Evolutionary conservation across 2,888 invertebrate species (phyloP).

Genomic region (Drosophila subquinaria): DNA sequence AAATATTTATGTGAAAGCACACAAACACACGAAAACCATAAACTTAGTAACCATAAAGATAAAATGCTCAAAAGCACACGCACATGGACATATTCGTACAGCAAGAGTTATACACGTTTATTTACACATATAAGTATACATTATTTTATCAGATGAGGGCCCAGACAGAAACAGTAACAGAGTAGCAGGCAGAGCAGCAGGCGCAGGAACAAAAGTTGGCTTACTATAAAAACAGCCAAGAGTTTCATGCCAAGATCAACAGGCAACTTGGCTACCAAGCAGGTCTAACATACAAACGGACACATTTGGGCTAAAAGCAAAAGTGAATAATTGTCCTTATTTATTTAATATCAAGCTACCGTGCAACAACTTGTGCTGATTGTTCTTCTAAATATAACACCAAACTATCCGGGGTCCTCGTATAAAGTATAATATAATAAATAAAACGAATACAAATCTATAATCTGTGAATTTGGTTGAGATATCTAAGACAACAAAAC

Average conservation of each 20-base stretch:
- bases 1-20: constrained; percentile 77
- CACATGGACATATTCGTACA: constrained; percentile 28
- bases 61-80: constrained; percentile 58
- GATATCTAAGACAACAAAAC: too few relatives aligned
- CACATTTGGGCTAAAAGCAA: constrained; percentile 65
- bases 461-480: too few relatives aligned
- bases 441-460: too few relatives aligned
- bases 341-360: constrained; percentile 69
- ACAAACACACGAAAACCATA: constrained; percentile 73
- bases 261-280: constrained; percentile 23
- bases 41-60: constrained; percentile 80
- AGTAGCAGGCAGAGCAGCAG: neutral
- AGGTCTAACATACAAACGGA: constrained; percentile 26
- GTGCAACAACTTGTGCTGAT: constrained; percentile 28
- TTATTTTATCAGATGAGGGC: constrained; percentile 69
- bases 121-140: constrained; percentile 29
- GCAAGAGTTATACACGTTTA: neutral
- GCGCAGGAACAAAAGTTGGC: constrained; percentile 44
- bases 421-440: too few relatives aligned
- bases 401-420: too few relatives aligned
- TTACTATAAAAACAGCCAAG: constrained; percentile 10
- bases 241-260: constrained; percentile 40
- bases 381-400: too few relatives aligned
- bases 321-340: constrained; percentile 77
- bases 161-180: constrained; percentile 29